Conservation (phyloP, 1,140 invertebrate species). For the Diabrotica virgifera region DNA sequence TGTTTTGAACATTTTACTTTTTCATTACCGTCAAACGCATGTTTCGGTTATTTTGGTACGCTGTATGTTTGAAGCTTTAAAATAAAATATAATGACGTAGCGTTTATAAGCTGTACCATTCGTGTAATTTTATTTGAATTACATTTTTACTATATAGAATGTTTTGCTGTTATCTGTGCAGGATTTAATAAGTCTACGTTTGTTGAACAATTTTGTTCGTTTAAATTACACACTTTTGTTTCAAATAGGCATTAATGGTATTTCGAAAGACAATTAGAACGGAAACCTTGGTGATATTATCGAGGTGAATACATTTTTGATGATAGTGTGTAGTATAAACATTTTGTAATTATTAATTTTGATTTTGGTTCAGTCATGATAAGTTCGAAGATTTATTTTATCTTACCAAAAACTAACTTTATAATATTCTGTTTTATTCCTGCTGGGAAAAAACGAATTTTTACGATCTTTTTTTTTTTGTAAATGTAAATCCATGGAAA, state of each 20-base stretch:
- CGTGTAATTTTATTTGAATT: constrained; percentile 5
- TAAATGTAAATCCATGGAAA: constrained; percentile 1
- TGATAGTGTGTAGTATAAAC: too few species aligned
- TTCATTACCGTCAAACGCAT: neutral
- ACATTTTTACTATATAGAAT: constrained; percentile 1
- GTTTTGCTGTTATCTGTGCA: neutral
- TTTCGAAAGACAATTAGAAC: neutral
- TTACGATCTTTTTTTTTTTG: neutral
- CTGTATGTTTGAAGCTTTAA: neutral
- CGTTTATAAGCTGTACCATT: constrained; percentile 13
- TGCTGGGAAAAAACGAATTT: neutral
- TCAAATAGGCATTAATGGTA: neutral
- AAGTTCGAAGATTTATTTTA: neutral
- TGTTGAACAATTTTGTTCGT: constrained; percentile 12
- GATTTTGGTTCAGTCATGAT: neutral
- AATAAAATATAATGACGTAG: constrained; percentile 5
- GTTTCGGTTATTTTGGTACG: neutral
- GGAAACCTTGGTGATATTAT: too few species aligned
- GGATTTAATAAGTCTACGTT: neutral
- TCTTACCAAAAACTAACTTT: neutral
- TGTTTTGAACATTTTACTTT: neutral
- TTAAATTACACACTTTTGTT: constrained; percentile 8
- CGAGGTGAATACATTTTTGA: too few species aligned
- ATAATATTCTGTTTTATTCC: neutral
- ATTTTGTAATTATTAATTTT: too few species aligned